These are phyloP conservation scores for Azemiops feae DNA, from an alignment of 2,113 vertebrate genomes.

Conservation along the genomic window DNA sequence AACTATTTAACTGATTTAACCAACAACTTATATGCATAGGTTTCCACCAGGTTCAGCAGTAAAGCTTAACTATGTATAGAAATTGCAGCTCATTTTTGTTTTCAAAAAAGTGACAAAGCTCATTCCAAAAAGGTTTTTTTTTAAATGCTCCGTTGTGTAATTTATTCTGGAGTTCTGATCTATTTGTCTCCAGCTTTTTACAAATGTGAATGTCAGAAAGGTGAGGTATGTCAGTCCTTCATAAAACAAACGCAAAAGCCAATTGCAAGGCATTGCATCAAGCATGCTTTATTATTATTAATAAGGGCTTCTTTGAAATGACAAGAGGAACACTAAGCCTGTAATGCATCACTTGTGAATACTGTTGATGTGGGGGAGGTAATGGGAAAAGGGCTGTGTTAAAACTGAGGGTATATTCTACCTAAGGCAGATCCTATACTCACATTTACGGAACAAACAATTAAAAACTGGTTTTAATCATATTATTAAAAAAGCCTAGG, in stretches of 20 bases:
- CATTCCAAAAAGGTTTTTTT: not conserved
- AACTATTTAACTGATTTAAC: not conserved
- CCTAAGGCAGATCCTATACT: not conserved
- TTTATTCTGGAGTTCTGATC: conserved; percentile 32
- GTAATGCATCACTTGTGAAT: not conserved
- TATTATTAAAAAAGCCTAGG: not conserved
- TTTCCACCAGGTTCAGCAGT: not conserved
- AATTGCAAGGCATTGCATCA: conserved; percentile 57
- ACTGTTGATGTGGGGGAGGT: not conserved
- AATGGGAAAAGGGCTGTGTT: not conserved
- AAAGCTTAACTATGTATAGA: not conserved
- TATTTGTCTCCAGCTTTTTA: conserved; percentile 44
- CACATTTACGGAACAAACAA: not conserved
- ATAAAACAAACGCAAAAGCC: conserved; percentile 61
- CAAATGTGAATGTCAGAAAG: conserved; percentile 56
- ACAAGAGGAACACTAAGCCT: not conserved
- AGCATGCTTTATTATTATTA: conserved; percentile 54
- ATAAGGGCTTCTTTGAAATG: not conserved
- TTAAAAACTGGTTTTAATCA: not conserved
- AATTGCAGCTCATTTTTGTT: not conserved
- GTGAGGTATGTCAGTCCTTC: conserved; percentile 60
- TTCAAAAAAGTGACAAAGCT: not conserved
- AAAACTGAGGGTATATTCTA: not conserved
- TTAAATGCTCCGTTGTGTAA: conserved; percentile 39
- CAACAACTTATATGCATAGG: not conserved